A percentile compares a stretch with the other conserved stretches of the same genome.
Evolutionary conservation across 1,140 invertebrate genomes (phyloP).

Genomic region (Tachypleus tridentatus): DNA sequence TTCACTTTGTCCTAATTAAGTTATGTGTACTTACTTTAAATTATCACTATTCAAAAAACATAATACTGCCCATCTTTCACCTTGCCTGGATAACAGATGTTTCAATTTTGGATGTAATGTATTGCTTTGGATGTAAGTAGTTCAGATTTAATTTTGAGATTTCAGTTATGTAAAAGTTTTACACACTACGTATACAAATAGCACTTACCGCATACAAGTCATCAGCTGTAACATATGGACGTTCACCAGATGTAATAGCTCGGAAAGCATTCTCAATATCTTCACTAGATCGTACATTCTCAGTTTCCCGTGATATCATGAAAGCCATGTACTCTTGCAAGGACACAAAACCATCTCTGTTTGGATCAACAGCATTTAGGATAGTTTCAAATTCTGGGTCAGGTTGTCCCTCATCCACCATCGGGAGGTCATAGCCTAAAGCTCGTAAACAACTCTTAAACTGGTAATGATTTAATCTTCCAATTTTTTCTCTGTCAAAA

Average conservation of each 20-base stretch:
- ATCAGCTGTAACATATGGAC: constrained; percentile 95
- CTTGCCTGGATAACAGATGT: too few species aligned
- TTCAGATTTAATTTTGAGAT: too few species aligned
- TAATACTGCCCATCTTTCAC: too few species aligned
- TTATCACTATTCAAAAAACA: too few species aligned
- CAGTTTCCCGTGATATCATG: constrained; percentile 99
- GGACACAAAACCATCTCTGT: constrained; percentile 89
- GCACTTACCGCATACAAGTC: constrained; percentile 90
- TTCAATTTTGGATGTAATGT: too few species aligned
- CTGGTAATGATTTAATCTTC: constrained; percentile 92
- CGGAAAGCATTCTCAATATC: constrained; percentile 99
- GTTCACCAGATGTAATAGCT: constrained; percentile 91
- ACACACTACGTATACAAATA: background rate
- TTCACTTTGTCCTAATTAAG: too few species aligned
- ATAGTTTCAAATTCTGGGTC: constrained; percentile 98
- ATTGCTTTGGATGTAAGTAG: too few species aligned
- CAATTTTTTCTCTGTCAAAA: constrained; percentile 98
- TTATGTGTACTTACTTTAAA: too few species aligned
- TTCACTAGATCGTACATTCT: constrained; percentile 97
- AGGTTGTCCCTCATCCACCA: constrained; percentile 98
- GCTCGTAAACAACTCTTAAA: constrained; percentile 98
- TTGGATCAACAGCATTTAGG: constrained; percentile 78
- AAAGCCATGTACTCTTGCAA: constrained; percentile 99
- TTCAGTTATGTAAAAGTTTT: too few species aligned
- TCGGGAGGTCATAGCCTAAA: constrained; percentile 95